Evolutionary conservation across 2,888 invertebrate species (phyloP), one percentile per base, ranked within the genome.

Genomic region (Patella pellucida): DNA sequence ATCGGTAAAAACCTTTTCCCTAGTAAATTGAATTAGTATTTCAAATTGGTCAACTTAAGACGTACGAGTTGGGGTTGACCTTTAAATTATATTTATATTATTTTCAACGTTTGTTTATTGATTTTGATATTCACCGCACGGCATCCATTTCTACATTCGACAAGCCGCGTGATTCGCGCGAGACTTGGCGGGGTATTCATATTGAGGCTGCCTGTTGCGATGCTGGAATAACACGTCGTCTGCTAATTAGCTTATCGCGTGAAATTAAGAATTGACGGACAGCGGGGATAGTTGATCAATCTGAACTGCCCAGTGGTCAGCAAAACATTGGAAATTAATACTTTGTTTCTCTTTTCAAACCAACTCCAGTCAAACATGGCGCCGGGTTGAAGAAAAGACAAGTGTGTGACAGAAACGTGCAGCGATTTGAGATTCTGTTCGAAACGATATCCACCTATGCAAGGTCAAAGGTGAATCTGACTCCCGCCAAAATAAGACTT

Each of bases 281-380:
- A 62, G 62, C 62, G 23, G 62, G 62, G 62, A 62, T 23, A 23
- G 19, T 62, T 62, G 19, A 23, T 62, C 23, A 23, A 19, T 23
- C 23, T 23, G 19, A 62, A 62, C 62, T 62, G 62, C 19, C 23
- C 62, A 62, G 19, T 12, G 62, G 19, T 62, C 62, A 23, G 19
- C 11, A 23, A 62, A 62, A 62, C 23, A 62, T 62, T 23, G 62
- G 23, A 62, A 62, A 62, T 62, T 62, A 62, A 62, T 62, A 62
- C 62, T 62, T 62, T 62, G 62, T 62, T 62, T 62, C 62, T 62
- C 23, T 62, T 12, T 62, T 5, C 62, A 62, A 62, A 9, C 9
- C 41, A 9, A 41, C 41, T 41, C 41, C 9, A 41, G 41, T 41
- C 41, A 41, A 41, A 41, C 41, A 41, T 41, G 41, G 41, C 41